Conservation (phyloP, 1,140 invertebrate genomes). For the Microvelia longipes region DNA sequence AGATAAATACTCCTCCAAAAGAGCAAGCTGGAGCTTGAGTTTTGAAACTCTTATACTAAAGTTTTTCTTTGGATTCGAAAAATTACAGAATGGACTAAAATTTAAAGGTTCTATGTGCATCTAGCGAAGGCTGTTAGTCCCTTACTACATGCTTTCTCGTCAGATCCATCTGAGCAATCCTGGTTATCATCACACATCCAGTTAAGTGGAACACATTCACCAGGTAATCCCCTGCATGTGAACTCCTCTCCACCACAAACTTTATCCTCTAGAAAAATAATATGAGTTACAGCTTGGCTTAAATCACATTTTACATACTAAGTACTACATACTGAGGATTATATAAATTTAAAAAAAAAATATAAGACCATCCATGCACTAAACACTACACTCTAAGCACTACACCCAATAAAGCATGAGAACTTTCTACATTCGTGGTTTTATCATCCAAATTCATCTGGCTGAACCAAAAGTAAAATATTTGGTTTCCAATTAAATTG, state of each 20-base stretch:
- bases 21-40: too few relatives aligned
- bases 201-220: slow-evolving; percentile 31
- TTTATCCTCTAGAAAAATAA: slow-evolving; percentile 45
- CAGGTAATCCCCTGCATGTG: slow-evolving; percentile 56
- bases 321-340: not conserved
- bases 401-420: too few relatives aligned
- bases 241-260: slow-evolving; percentile 74
- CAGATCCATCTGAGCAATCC: slow-evolving; percentile 44
- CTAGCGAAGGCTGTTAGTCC: too few relatives aligned
- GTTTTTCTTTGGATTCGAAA: too few relatives aligned
- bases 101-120: too few relatives aligned
- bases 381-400: slow-evolving; percentile 42
- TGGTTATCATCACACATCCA: slow-evolving; percentile 42
- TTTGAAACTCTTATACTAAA: too few relatives aligned
- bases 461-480: too few relatives aligned
- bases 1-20: too few relatives aligned
- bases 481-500: too few relatives aligned
- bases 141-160: slow-evolving; percentile 77
- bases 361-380: slow-evolving; percentile 43
- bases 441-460: too few relatives aligned
- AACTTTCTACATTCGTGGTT: too few relatives aligned
- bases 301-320: not conserved
- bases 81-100: too few relatives aligned
- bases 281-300: not conserved
- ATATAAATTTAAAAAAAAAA: slow-evolving; percentile 27